phyloP scores from a whole-genome alignment of 2,888 invertebrate species.

The Tipula lateralis region DNA sequence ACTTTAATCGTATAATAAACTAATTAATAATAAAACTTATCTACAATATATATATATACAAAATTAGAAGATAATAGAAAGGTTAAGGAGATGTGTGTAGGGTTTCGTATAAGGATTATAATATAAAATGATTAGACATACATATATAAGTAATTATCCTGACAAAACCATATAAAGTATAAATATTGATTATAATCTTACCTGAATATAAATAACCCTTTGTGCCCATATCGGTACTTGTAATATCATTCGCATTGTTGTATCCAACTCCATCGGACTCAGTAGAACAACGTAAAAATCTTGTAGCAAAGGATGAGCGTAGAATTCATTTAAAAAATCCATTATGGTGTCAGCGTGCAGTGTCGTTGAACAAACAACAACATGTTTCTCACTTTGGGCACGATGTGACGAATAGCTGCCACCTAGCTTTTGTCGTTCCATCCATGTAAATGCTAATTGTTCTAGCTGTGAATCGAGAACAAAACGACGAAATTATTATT shows the following conservation, averaged over 20 bases:
- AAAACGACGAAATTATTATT: constrained; percentile 33
- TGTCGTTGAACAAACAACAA: constrained; percentile 94
- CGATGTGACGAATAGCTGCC: constrained; percentile 94
- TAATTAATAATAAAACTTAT: no score
- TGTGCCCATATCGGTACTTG: constrained; percentile 97
- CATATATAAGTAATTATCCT: no score
- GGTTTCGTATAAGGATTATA: no score
- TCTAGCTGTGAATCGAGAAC: constrained; percentile 78
- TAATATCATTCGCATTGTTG: constrained; percentile 96
- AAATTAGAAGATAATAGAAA: no score
- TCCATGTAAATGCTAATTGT: constrained; percentile 96
- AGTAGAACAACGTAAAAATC: constrained; percentile 93
- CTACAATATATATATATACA: no score
- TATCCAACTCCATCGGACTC: constrained; percentile 96
- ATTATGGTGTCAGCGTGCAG: constrained; percentile 95
- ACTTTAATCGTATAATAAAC: no score
- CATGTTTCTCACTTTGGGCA: constrained; percentile 95
- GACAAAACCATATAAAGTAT: no score
- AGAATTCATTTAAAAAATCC: constrained; percentile 98
- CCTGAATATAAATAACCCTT: constrained; percentile 85
- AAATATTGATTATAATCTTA: constrained; percentile 34
- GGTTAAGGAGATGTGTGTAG: no score
- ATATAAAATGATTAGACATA: no score
- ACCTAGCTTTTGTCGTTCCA: constrained; percentile 95
- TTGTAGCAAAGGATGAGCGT: constrained; percentile 91